These are phyloP conservation scores for Anhinga rufa DNA, from an alignment of 2,113 vertebrate species.

Conservation along the genomic window DNA sequence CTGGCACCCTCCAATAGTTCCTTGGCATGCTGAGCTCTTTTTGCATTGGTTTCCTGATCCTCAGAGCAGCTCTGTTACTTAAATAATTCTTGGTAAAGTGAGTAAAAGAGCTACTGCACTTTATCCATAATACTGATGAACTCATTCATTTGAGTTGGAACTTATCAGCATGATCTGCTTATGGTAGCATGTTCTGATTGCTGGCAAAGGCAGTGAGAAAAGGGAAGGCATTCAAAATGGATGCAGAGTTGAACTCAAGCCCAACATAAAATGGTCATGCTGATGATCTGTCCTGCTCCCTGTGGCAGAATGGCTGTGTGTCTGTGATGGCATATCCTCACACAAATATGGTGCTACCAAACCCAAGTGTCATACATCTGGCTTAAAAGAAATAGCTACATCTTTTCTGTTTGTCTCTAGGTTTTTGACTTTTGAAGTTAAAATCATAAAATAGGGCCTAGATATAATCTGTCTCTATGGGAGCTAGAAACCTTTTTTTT, in stretches of 20 bases:
- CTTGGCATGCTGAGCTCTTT: neutral
- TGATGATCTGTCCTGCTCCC: neutral
- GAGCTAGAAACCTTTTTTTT: neutral
- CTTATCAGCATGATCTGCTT: neutral
- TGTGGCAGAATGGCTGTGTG: fast-evolving
- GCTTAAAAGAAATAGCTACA: neutral
- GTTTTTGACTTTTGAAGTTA: neutral
- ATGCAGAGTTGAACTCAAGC: neutral
- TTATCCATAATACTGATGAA: neutral
- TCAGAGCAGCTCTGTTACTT: neutral
- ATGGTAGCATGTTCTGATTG: neutral
- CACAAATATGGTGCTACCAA: neutral
- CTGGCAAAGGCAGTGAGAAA: neutral
- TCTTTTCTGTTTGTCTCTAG: neutral
- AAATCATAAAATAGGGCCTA: neutral
- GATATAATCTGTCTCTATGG: neutral
- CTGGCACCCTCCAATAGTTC: neutral
- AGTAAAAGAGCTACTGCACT: neutral
- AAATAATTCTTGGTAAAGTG: too few relatives aligned
- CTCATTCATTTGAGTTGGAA: neutral
- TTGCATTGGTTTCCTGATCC: neutral
- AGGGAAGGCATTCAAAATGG: neutral
- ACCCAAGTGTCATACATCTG: neutral
- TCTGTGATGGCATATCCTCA: neutral
- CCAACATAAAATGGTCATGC: neutral